phyloP scores from a whole-genome alignment of 2,113 vertebrate species.

The Gadus chalcogrammus region DNA sequence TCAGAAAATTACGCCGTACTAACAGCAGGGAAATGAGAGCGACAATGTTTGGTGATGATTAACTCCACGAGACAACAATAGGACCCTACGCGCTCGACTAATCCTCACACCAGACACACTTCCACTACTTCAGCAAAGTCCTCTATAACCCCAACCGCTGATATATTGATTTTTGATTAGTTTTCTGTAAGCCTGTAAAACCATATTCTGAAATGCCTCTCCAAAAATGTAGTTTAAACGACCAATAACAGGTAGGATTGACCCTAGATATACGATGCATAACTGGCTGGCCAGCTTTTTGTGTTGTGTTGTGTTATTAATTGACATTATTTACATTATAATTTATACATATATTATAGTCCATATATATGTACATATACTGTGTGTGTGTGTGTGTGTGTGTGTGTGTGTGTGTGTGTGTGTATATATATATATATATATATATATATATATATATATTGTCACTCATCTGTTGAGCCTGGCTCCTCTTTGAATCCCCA shows the following conservation, averaged over 20 bases:
- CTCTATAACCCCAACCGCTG: conserved; percentile 38
- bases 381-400: too few relatives aligned
- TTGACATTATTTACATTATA: too few relatives aligned
- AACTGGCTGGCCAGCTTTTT: too few relatives aligned
- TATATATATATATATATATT: neutral
- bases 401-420: too few relatives aligned
- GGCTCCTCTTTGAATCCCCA: conserved; percentile 1
- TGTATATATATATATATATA: too few relatives aligned
- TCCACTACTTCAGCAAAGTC: conserved; percentile 42
- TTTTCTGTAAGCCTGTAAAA: neutral
- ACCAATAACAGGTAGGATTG: too few relatives aligned
- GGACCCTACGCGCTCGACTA: conserved; percentile 37
- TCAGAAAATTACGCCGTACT: conserved; percentile 12
- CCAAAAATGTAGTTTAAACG: too few relatives aligned
- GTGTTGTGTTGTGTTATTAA: too few relatives aligned
- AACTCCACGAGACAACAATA: conserved; percentile 29
- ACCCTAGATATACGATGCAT: too few relatives aligned
- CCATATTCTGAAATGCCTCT: too few relatives aligned
- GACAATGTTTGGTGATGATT: conserved; percentile 32
- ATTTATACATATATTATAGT: neutral
- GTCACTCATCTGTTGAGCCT: conserved; percentile 32
- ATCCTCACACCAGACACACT: conserved; percentile 51
- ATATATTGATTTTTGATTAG: conserved; percentile 38
- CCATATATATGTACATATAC: too few relatives aligned
- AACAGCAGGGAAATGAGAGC: conserved; percentile 22